Base-by-base conservation (phyloP, 2,888 invertebrate genomes). In the Temnothorax rugatulus region DNA sequence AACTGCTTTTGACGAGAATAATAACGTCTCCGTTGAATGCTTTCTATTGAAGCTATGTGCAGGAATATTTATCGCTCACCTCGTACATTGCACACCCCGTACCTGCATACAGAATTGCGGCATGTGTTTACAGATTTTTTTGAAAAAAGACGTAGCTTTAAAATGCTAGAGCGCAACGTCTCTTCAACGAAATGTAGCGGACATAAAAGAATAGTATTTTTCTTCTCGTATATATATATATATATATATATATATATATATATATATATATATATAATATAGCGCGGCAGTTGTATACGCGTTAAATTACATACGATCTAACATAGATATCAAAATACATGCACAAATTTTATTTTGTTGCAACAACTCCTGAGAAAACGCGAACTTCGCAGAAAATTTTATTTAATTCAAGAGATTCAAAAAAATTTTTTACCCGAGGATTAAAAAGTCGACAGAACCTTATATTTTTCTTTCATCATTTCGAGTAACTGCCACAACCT, bases 91-190 rank as follows among this genome's bases (percentile, higher is more conserved):
- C 29, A 29, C 29, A 29, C 29, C 29, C 4, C 29, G 29, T 69
- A 25, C 29, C 34, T 63, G 61, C 52, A 68, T 50, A 47, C 79
- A 68, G 76, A 59, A 85, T 66, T 71, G 69, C 64, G 64, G 68
- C 83, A 74, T 61, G 75, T 87, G 86, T 84, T 87, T 73, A 63
- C 81, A 69, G 68, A 13, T 83, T 52, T 77, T 57, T 83, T 74
- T 84, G 73, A 83, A 82, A 84, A 64, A 89, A 82, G 75, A 83
- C 83, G 74, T 79, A 77, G 76, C 66, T 84, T 87, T 66, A 83
- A 82, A 83, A 76, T 38, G 84, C 76, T 73, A 71, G 61, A 84
- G 21, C 84, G 61, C 47, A 59, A 34, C 52, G n/a, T 25, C 29
- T n/a, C 76, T 68, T 52, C 68, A 11, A 41, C 77, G n/a, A 68